phyloP scores from a whole-genome alignment of 2,888 invertebrate species.

The Lasioglossum calceatum region DNA sequence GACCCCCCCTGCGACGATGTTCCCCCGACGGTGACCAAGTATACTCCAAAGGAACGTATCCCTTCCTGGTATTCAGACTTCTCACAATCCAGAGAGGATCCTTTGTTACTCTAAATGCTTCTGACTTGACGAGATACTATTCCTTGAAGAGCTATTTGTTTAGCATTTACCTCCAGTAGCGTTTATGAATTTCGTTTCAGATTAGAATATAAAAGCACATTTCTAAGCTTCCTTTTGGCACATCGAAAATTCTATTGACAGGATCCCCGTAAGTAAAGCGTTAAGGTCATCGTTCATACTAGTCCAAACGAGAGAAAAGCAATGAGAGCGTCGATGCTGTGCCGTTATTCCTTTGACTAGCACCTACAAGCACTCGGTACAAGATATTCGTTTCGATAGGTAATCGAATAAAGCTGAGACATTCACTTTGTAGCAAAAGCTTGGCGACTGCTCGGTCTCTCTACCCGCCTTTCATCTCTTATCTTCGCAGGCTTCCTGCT shows the following conservation, averaged over 20 bases:
- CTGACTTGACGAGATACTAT: not conserved
- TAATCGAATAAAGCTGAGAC: not conserved
- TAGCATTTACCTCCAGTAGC: too few relatives aligned
- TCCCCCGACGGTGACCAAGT: not conserved
- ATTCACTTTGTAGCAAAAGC: not conserved
- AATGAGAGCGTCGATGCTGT: not conserved
- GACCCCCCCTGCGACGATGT: constrained; percentile 1
- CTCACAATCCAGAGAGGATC: not conserved
- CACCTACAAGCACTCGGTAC: not conserved
- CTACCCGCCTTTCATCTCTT: not conserved
- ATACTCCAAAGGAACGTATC: not conserved
- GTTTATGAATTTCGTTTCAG: too few relatives aligned
- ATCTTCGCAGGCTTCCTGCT: not conserved
- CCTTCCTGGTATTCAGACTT: not conserved
- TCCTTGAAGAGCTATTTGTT: not conserved
- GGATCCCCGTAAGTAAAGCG: not conserved
- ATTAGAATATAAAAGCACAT: too few relatives aligned
- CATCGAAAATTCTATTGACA: not conserved
- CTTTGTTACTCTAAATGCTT: not conserved
- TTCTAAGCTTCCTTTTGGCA: not conserved
- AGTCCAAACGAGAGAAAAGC: not conserved
- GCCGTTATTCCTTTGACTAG: not conserved
- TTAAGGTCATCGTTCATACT: not conserved
- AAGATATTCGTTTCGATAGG: not conserved
- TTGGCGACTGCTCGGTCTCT: not conserved